These are phyloP conservation scores for Drosophila mayri DNA, from an alignment of 1,140 invertebrate genomes.

Conservation along the genomic window DNA sequence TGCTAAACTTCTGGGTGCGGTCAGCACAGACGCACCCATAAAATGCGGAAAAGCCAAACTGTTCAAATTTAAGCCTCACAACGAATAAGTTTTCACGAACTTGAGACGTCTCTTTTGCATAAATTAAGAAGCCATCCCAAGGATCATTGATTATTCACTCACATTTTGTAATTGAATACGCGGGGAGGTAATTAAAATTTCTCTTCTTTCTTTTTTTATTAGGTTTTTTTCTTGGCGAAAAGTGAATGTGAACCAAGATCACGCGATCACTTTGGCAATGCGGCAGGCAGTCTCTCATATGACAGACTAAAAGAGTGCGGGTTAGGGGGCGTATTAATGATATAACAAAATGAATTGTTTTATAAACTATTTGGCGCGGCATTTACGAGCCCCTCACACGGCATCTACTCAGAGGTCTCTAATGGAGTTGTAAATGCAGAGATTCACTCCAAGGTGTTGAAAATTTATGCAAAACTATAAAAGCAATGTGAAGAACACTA, in stretches of 20 bases:
- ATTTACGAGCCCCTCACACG: conserved; percentile 51
- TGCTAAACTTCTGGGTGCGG: conserved; percentile 57
- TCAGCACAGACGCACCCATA: conserved; percentile 23
- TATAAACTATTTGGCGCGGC: conserved; percentile 70
- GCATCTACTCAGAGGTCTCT: conserved; percentile 2
- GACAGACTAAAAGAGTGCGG: neutral
- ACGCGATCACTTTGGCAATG: conserved; percentile 62
- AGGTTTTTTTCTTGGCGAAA: conserved; percentile 10
- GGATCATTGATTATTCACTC: conserved; percentile 36
- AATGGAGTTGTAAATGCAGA: conserved; percentile 51
- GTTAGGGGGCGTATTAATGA: conserved; percentile 53
- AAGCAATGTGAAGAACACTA: conserved; percentile 16
- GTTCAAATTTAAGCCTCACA: neutral
- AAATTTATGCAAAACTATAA: conserved; percentile 41
- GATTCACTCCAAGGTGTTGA: conserved; percentile 46
- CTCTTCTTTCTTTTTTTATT: conserved; percentile 9
- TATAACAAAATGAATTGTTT: conserved; percentile 78
- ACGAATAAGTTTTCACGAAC: conserved; percentile 4
- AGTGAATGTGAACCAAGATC: conserved; percentile 47
- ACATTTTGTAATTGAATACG: conserved; percentile 76
- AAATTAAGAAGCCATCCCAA: conserved; percentile 35
- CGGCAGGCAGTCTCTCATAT: conserved; percentile 11
- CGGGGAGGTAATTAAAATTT: conserved; percentile 63
- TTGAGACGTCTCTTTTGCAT: conserved; percentile 16
- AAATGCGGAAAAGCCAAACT: conserved; percentile 8